Percentiles rank a stretch among this genome's conserved stretches.
These are phyloP conservation scores for Scopus umbretta DNA, from an alignment of 2,113 vertebrate genomes.

Conservation along the genomic window DNA sequence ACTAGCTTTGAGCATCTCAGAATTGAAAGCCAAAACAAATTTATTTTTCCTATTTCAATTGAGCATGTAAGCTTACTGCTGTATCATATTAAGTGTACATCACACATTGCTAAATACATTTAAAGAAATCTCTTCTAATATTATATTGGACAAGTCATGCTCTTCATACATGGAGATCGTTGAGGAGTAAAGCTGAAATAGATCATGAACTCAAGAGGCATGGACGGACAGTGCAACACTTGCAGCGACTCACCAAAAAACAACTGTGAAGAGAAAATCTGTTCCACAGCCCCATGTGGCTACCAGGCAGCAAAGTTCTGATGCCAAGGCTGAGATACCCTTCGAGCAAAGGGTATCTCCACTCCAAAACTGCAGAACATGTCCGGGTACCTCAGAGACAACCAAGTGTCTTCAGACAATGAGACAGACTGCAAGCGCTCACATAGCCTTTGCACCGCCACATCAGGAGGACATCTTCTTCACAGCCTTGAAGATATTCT, in stretches of 20 bases:
- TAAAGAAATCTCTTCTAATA: not conserved
- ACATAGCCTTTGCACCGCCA: fast-evolving
- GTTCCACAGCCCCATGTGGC: not conserved
- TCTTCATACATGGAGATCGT: not conserved
- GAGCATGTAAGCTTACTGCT: not conserved
- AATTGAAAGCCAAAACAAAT: not conserved
- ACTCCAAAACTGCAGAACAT: not conserved
- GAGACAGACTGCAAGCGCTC: not conserved
- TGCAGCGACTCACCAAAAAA: not conserved
- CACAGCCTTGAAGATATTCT: not conserved
- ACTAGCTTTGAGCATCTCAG: not conserved
- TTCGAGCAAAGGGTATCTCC: not conserved
- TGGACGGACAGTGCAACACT: not conserved
- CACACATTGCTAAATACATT: not conserved
- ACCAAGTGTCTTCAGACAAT: not conserved
- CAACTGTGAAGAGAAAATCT: not conserved
- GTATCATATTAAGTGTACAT: not conserved
- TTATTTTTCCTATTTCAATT: not conserved
- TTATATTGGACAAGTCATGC: not conserved
- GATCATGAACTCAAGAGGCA: not conserved
- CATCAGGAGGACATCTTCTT: not conserved
- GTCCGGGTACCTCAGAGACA: not conserved
- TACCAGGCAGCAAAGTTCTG: not conserved
- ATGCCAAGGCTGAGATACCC: not conserved
- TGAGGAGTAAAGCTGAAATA: not conserved